Evolutionary conservation across 1,140 invertebrate genomes (phyloP).

Genomic region (Euglossa dilemma): DNA sequence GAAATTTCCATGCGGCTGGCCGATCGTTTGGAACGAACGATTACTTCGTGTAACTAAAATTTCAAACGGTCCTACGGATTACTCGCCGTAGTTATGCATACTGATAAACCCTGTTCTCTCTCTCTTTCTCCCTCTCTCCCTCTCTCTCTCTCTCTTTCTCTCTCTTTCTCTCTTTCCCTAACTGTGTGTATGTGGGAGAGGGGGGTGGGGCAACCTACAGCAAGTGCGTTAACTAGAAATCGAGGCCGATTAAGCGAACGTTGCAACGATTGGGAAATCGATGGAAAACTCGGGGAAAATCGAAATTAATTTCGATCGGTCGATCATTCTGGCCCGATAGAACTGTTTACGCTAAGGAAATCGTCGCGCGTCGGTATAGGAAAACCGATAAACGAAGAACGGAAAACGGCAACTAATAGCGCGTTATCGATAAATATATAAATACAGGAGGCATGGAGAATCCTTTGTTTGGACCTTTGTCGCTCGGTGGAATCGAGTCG

Average conservation of each 20-base stretch:
- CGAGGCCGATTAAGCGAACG: not conserved
- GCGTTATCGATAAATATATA: too few relatives aligned
- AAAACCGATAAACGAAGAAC: too few relatives aligned
- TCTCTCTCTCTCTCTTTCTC: too few relatives aligned
- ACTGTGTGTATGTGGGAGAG: too few relatives aligned
- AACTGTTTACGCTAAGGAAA: too few relatives aligned
- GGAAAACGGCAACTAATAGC: too few relatives aligned
- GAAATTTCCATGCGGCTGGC: not conserved
- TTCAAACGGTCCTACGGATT: not conserved
- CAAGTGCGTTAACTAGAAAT: not conserved
- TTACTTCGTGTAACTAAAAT: not conserved
- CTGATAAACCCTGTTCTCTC: constrained; percentile 1
- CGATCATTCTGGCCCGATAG: not conserved
- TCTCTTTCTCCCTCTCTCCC: too few relatives aligned
- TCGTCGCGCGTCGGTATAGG: too few relatives aligned
- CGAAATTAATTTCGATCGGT: not conserved
- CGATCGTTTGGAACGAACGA: not conserved
- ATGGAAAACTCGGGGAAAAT: not conserved
- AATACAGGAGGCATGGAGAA: too few relatives aligned
- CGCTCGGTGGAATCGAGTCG: not conserved
- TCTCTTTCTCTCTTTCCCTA: too few relatives aligned
- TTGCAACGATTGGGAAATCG: not conserved
- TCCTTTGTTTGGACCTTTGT: too few relatives aligned
- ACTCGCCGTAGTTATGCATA: not conserved
- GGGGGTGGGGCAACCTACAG: not conserved